Base-by-base conservation (phyloP, 1,140 invertebrate genomes). In the Laodelphax striatellus region DNA sequence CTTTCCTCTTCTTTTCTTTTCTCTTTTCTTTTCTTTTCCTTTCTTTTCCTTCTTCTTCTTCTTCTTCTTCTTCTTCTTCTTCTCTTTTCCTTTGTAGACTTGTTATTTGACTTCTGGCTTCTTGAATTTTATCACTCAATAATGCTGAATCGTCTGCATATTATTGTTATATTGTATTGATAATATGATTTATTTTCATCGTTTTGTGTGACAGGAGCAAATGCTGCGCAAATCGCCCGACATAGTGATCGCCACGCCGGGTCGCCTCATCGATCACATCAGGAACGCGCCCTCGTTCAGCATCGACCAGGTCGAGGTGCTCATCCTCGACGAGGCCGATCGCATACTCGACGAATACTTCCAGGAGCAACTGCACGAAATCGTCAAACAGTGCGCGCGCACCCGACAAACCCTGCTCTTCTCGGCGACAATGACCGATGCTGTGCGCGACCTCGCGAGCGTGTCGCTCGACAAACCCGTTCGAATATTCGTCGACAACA, bases 271-370 rank as follows among this genome's bases (percentile, higher is more conserved):
- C 55, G 97, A 99, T 77, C 94, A 97, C 77, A 78, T 98, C n/a
- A 84, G 90, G 69, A 97, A 97, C 75, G 91, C 95, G 1, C 93
- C 94, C 0, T 90, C 87, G 13, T 99, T 99, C 72, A 85, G 81
- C 19, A 76, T 99, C 21, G 82, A 90, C 65, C 87, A 81, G 46
- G 92, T 99, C 63, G 96, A 99, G 82, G 87, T 38, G 5, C 34
- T 38, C 1, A 38, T 38, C 10, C 34, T 38, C 1, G 34, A 38
- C 34, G 34, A 38, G 10, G 34, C 34, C 11, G 34, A 68, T 69
- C 88, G 94, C 66, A 98, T 99, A 92, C 76, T 99, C 66, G 96
- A 99, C 75, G 96, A 98, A 72, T 93, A 93, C 72, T 99, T 99
- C 77, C 90, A 92, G 0, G 92, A 97, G 65, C 96, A 99, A 74